Percentiles rank a stretch among this genome's conserved stretches.
Evolutionary conservation across 2,888 invertebrate species (phyloP).

Genomic region (Watsonalla cultraria): DNA sequence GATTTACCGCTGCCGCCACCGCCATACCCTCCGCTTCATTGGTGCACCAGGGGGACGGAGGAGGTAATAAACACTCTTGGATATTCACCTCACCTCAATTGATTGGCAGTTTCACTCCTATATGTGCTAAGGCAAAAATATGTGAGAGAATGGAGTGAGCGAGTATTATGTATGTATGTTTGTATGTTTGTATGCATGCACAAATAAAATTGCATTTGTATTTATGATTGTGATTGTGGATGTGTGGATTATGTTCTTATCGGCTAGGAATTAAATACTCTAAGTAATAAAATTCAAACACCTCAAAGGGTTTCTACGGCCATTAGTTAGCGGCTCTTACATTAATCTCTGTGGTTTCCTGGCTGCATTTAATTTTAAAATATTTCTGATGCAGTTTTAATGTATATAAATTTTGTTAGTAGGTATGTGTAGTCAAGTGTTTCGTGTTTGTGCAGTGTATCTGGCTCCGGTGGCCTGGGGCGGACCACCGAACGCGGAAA

Average conservation of each 20-base stretch:
- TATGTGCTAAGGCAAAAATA: background rate
- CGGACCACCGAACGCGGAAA: constrained; percentile 37
- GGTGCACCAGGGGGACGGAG: constrained; percentile 6
- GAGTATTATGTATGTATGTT: no score
- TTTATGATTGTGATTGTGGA: no score
- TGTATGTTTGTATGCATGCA: no score
- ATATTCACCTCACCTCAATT: background rate
- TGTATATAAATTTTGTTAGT: background rate
- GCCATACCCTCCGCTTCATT: background rate
- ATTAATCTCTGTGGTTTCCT: no score
- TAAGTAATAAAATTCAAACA: no score
- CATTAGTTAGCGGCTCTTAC: no score
- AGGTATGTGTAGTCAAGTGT: background rate
- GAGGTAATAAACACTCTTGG: background rate
- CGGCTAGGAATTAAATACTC: no score
- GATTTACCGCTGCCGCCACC: constrained; percentile 4
- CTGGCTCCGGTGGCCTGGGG: constrained; percentile 43
- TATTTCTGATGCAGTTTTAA: background rate
- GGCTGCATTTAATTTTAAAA: no score
- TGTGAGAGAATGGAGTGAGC: no score
- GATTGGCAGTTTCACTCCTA: background rate
- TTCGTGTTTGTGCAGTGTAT: constrained; percentile 26
- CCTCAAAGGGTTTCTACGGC: no score
- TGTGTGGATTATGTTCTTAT: no score
- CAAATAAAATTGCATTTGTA: no score